These are phyloP conservation scores for Ptychobarbus kaznakovi DNA, from an alignment of 2,797 vertebrate species.

Conservation along the genomic window DNA sequence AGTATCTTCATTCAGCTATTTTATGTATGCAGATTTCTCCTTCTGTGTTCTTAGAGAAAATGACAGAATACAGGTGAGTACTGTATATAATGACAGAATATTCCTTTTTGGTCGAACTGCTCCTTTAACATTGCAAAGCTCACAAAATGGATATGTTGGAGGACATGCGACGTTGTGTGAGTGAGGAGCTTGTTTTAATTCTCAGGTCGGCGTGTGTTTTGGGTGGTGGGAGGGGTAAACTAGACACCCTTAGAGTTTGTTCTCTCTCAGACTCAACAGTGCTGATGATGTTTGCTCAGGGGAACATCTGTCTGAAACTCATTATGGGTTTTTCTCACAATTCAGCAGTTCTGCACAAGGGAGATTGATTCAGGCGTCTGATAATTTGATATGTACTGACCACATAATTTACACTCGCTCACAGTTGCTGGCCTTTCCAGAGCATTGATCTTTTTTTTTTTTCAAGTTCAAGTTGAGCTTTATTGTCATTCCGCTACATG, in stretches of 20 bases:
- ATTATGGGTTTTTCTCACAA: constrained; percentile 40
- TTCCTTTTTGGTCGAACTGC: not conserved
- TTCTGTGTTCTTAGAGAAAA: not conserved
- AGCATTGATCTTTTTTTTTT: not conserved
- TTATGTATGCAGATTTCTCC: not conserved
- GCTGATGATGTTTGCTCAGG: constrained; percentile 69
- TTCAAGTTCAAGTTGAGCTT: too few species aligned
- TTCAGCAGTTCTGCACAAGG: constrained; percentile 51
- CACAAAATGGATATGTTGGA: not conserved
- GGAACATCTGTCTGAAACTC: constrained; percentile 45
- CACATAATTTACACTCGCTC: constrained; percentile 41
- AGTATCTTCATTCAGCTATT: not conserved
- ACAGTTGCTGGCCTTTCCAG: constrained; percentile 16
- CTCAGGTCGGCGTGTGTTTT: constrained; percentile 30
- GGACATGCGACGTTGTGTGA: not conserved
- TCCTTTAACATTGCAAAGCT: constrained; percentile 7
- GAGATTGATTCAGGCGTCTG: constrained; percentile 41
- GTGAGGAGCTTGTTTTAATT: constrained; percentile 13
- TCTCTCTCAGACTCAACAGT: constrained; percentile 26
- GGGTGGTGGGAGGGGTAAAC: constrained; percentile 29
- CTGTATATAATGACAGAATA: not conserved
- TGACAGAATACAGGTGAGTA: not conserved
- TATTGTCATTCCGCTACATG: too few species aligned
- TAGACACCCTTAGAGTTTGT: constrained; percentile 14
- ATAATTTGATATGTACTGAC: constrained; percentile 38